Conservation (phyloP, 2,797 vertebrate genomes). For the Crypturellus tataupa region DNA sequence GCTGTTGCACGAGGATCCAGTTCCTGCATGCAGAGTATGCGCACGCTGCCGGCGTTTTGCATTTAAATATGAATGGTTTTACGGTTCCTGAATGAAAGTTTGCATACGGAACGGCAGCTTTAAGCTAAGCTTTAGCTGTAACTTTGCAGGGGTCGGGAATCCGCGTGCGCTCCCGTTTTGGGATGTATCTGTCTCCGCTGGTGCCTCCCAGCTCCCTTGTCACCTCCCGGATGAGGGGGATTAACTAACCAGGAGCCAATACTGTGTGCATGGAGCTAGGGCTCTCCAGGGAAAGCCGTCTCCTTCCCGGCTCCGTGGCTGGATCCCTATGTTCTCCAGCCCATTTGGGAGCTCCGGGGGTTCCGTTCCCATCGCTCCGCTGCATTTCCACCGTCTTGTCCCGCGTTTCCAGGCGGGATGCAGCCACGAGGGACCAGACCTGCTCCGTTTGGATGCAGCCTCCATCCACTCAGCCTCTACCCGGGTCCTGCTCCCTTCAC, state of each 20-base stretch:
- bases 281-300: too few species aligned
- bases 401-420: neutral
- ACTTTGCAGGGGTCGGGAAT: neutral
- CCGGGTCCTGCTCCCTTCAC: rapidly evolving
- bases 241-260: too few species aligned
- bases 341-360: too few species aligned
- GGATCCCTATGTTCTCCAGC: too few species aligned
- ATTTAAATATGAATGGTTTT: neutral
- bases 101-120: rapidly evolving
- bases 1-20: rapidly evolving
- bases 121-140: neutral
- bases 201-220: neutral
- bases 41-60: neutral
- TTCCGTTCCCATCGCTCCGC: too few species aligned
- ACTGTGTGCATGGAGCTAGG: too few species aligned
- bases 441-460: rapidly evolving
- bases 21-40: neutral
- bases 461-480: neutral
- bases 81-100: neutral
- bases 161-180: too few species aligned
- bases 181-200: neutral
- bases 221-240: too few species aligned
- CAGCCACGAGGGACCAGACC: rapidly evolving
- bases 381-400: rapidly evolving
- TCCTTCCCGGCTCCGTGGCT: too few species aligned